Percentiles rank a stretch among this genome's conserved stretches.
Conservation (phyloP, 2,888 invertebrate species). For the Coenonympha glycerion region DNA sequence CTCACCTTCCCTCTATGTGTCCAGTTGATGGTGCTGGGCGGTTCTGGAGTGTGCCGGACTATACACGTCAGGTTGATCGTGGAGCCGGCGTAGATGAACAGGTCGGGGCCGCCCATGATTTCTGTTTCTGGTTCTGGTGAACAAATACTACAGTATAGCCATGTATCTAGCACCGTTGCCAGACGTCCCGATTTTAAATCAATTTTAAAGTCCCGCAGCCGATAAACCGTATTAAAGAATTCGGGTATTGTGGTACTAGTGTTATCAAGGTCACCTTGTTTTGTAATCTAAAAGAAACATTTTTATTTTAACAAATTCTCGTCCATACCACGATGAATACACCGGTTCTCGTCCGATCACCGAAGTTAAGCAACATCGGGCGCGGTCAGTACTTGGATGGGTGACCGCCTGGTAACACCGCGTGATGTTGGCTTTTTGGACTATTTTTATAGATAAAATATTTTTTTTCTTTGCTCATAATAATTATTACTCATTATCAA, state of each 20-base stretch:
- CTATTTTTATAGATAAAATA: too few species aligned
- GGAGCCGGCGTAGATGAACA: constrained; percentile 90
- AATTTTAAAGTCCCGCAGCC: too few species aligned
- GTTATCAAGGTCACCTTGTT: too few species aligned
- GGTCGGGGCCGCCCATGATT: constrained; percentile 86
- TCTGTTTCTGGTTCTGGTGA: constrained; percentile 85
- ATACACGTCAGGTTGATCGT: constrained; percentile 92
- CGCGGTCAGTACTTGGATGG: constrained; percentile 70
- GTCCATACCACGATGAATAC: constrained; percentile 67
- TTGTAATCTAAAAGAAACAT: too few species aligned
- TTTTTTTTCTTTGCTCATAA: too few species aligned
- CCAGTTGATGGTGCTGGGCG: constrained; percentile 89
- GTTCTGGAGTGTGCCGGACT: constrained; percentile 88
- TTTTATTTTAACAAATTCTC: too few species aligned
- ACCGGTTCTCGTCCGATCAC: constrained; percentile 72
- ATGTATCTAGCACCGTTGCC: too few species aligned
- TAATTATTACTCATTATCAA: too few species aligned
- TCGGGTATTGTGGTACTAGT: too few species aligned
- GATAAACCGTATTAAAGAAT: too few species aligned
- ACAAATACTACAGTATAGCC: not conserved
- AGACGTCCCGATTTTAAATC: too few species aligned
- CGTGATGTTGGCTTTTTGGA: constrained; percentile 27
- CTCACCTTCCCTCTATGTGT: constrained; percentile 85
- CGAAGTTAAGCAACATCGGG: constrained; percentile 70
- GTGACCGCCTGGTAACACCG: constrained; percentile 44